These are phyloP conservation scores for Chromobotia macracanthus DNA, from an alignment of 2,797 vertebrate species.

Conservation along the genomic window DNA sequence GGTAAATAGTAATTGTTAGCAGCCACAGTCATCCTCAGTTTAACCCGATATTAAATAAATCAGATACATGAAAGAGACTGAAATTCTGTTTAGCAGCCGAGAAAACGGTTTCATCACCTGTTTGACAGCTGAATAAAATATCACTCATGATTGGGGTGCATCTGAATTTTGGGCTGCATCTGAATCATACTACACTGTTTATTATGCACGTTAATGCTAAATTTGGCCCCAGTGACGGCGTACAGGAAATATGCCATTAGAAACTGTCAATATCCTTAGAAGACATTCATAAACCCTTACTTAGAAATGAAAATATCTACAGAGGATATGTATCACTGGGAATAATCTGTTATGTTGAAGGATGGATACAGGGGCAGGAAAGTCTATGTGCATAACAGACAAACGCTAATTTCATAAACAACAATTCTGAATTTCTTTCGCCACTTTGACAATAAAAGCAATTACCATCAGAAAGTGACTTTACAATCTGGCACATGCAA, in stretches of 20 bases:
- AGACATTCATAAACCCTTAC: neutral
- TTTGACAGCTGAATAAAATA: too few relatives aligned
- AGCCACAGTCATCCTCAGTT: too few relatives aligned
- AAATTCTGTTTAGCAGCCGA: too few relatives aligned
- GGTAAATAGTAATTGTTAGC: neutral
- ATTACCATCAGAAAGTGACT: neutral
- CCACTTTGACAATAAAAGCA: neutral
- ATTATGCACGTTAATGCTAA: neutral
- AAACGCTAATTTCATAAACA: neutral
- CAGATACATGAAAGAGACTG: neutral
- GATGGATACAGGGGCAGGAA: neutral
- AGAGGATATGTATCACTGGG: neutral
- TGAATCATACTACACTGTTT: neutral
- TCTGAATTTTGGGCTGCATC: neutral
- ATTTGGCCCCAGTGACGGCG: neutral
- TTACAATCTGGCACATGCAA: neutral
- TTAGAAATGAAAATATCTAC: neutral
- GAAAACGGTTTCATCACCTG: too few relatives aligned
- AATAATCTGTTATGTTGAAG: neutral
- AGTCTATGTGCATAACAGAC: neutral
- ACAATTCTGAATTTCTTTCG: neutral
- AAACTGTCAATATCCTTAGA: constrained; percentile 8
- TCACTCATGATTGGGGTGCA: too few relatives aligned
- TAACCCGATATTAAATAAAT: neutral
- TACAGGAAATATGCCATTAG: constrained; percentile 12